A percentile compares a stretch with the other conserved stretches of the same genome.
Evolutionary conservation across 2,113 vertebrate species (phyloP).

Genomic region (Peromyscus polionotus): DNA sequence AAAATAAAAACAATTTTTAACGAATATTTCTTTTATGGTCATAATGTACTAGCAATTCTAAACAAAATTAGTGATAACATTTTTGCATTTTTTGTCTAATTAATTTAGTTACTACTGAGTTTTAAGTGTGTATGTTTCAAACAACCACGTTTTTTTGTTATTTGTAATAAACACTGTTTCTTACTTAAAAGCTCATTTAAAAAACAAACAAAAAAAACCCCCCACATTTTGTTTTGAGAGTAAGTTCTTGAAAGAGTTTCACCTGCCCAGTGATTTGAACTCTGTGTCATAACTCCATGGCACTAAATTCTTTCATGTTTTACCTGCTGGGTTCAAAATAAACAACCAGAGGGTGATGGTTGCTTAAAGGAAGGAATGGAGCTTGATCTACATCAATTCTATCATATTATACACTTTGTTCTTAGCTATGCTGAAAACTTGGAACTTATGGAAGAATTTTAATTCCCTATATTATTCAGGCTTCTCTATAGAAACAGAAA

Average conservation of each 20-base stretch:
- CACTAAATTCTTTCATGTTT: neutral
- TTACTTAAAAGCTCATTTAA: neutral
- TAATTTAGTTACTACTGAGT: neutral
- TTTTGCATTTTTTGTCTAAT: neutral
- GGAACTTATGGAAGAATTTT: neutral
- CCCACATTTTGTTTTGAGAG: neutral
- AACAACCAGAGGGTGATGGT: neutral
- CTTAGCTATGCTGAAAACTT: neutral
- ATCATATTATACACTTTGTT: neutral
- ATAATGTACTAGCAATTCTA: neutral
- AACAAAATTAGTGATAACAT: neutral
- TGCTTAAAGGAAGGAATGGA: neutral
- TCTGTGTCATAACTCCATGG: neutral
- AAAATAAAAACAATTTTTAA: slow-evolving; percentile 21
- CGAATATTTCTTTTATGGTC: neutral
- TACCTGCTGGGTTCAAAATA: neutral
- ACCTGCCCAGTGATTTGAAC: neutral
- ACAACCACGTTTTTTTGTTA: neutral
- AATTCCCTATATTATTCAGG: neutral
- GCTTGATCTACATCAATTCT: neutral
- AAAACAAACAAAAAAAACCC: neutral
- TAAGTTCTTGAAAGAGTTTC: neutral
- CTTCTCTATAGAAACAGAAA: neutral
- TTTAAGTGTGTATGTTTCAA: neutral
- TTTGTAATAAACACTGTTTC: slow-evolving; percentile 20